These are phyloP conservation scores for Chelidonichthys spinosus DNA, from an alignment of 2,797 vertebrate genomes.

Conservation along the genomic window DNA sequence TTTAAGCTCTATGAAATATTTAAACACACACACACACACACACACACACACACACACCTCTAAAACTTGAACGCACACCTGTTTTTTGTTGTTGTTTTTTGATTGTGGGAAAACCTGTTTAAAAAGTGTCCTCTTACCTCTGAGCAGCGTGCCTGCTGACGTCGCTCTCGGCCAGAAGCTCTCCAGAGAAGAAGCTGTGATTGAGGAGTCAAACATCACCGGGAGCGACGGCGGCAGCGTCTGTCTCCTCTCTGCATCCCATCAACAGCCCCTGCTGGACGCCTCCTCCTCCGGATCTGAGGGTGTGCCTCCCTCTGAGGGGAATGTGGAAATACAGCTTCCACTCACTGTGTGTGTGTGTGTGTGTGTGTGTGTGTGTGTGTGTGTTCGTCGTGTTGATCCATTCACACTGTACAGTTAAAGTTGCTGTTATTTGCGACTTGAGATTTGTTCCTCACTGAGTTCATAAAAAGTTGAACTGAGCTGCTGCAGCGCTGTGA, in stretches of 20 bases:
- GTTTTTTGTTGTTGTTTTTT: no score
- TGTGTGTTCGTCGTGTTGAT: conserved; percentile 11
- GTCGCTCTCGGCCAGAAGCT: conserved; percentile 29
- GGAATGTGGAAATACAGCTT: conserved; percentile 69
- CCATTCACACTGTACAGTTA: background rate
- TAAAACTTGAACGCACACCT: background rate
- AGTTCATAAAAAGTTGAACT: background rate
- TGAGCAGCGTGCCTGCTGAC: conserved; percentile 33
- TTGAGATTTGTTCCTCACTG: background rate
- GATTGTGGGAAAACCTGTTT: background rate
- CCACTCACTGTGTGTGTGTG: conserved; percentile 14
- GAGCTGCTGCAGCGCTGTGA: background rate
- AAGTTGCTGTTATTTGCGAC: background rate
- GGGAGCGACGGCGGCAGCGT: background rate
- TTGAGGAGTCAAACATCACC: conserved; percentile 31
- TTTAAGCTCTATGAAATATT: background rate
- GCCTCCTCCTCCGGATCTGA: conserved; percentile 39
- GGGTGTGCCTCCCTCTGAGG: conserved; percentile 67
- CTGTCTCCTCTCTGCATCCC: conserved; percentile 63
- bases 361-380: conserved; percentile 4
- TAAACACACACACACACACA: background rate
- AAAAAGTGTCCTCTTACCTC: conserved; percentile 59
- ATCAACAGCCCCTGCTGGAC: conserved; percentile 38
- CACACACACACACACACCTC: background rate
- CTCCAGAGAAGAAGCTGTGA: conserved; percentile 1